These are phyloP conservation scores for Copsychus sechellarum DNA, from an alignment of 2,113 vertebrate species.

Conservation along the genomic window DNA sequence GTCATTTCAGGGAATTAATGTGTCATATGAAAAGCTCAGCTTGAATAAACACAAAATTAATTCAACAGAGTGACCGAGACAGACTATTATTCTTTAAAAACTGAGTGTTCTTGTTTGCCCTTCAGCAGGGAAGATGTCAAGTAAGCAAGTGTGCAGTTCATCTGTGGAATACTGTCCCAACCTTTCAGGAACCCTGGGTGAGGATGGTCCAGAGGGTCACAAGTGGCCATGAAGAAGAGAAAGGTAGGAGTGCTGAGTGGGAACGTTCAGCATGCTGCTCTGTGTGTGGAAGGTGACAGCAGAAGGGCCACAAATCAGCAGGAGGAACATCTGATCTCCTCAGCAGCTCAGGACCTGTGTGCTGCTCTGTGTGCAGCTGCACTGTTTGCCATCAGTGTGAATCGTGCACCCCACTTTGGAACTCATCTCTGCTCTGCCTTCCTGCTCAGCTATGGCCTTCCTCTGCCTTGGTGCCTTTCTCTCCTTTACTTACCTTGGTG, in stretches of 20 bases:
- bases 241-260: not conserved
- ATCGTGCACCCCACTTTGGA: not conserved
- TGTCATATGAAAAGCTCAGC: slow-evolving; percentile 1
- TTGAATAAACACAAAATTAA: slow-evolving; percentile 2
- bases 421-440: not conserved
- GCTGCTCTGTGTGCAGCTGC: not conserved
- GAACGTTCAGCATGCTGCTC: not conserved
- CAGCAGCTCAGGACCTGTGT: not conserved
- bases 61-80: not conserved
- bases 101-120: not conserved
- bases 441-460: not conserved
- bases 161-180: not conserved
- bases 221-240: not conserved
- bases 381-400: not conserved
- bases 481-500: not conserved
- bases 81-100: slow-evolving; percentile 13
- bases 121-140: not conserved
- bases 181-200: not conserved
- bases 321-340: not conserved
- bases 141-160: not conserved
- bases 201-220: not conserved
- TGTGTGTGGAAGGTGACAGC: not conserved
- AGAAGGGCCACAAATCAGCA: not conserved
- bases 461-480: not conserved
- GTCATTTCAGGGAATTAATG: not conserved